Conservation (phyloP, 1,140 invertebrate species). For the Pinna nobilis region DNA sequence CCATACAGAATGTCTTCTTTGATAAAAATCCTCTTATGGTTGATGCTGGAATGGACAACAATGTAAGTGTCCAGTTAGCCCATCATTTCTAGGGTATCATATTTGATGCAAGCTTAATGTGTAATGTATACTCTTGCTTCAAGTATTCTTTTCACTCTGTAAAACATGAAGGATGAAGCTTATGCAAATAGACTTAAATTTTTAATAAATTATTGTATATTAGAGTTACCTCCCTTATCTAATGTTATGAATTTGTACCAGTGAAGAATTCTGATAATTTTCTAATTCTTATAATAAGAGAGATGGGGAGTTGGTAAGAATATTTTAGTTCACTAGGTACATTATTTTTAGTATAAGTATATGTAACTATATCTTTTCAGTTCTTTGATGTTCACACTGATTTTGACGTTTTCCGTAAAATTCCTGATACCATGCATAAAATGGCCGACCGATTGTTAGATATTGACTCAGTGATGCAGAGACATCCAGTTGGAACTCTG, state of each 20-base stretch:
- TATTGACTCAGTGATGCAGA: conserved; percentile 56
- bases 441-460: conserved; percentile 60
- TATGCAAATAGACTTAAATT: too few relatives aligned
- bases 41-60: conserved; percentile 64
- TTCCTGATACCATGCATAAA: conserved; percentile 60
- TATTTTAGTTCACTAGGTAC: neutral
- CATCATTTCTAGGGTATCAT: neutral
- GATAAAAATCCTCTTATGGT: conserved; percentile 67
- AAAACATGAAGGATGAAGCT: too few relatives aligned
- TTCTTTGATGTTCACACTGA: conserved; percentile 69
- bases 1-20: conserved; percentile 62
- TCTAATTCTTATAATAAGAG: neutral
- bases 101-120: neutral
- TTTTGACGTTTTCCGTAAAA: conserved; percentile 61
- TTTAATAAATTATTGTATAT: too few relatives aligned
- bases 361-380: conserved; percentile 55
- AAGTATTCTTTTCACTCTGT: too few relatives aligned
- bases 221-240: too few relatives aligned
- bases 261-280: too few relatives aligned
- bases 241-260: too few relatives aligned
- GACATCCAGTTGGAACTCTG: conserved; percentile 53
- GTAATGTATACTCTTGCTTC: too few relatives aligned
- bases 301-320: neutral
- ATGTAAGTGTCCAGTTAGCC: conserved; percentile 60
- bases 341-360: neutral